Evolutionary conservation across 2,797 vertebrate genomes (phyloP).

Genomic region (Halcyon badia): DNA sequence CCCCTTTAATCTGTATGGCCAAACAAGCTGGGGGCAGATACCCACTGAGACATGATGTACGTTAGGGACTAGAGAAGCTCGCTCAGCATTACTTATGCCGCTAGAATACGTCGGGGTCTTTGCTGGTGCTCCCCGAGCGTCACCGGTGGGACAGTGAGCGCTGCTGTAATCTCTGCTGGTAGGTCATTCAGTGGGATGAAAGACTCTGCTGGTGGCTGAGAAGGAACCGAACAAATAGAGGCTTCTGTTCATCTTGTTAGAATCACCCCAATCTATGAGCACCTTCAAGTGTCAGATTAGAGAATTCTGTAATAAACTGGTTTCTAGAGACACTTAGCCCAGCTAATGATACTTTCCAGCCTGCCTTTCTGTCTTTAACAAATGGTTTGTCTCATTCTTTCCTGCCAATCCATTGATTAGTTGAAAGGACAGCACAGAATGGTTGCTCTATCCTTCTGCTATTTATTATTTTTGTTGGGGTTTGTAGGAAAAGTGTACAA

Average conservation of each 20-base stretch:
- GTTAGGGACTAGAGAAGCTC: not conserved
- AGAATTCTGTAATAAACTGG: not conserved
- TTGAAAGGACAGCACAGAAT: not conserved
- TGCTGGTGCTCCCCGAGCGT: not conserved
- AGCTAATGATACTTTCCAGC: not conserved
- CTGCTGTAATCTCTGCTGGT: not conserved
- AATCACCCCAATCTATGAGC: not conserved
- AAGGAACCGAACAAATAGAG: not conserved
- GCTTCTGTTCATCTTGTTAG: not conserved
- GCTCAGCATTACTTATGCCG: fast-evolving
- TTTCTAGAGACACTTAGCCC: not conserved
- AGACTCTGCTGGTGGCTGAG: not conserved
- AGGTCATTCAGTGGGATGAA: not conserved
- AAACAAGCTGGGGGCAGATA: not conserved
- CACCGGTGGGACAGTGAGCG: not conserved
- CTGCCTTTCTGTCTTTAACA: not conserved
- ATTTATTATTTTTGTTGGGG: not conserved
- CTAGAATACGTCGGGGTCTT: not conserved
- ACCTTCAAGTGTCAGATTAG: not conserved
- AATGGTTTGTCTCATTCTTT: not conserved
- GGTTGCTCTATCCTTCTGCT: not conserved
- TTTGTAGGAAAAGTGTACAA: not conserved
- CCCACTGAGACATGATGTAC: fast-evolving
- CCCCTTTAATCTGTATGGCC: too few species aligned
- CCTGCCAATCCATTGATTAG: not conserved